Percentiles rank a stretch among this genome's conserved stretches.
These are phyloP conservation scores for Notarius quadriscutis DNA, from an alignment of 2,113 vertebrate species.

Conservation along the genomic window DNA sequence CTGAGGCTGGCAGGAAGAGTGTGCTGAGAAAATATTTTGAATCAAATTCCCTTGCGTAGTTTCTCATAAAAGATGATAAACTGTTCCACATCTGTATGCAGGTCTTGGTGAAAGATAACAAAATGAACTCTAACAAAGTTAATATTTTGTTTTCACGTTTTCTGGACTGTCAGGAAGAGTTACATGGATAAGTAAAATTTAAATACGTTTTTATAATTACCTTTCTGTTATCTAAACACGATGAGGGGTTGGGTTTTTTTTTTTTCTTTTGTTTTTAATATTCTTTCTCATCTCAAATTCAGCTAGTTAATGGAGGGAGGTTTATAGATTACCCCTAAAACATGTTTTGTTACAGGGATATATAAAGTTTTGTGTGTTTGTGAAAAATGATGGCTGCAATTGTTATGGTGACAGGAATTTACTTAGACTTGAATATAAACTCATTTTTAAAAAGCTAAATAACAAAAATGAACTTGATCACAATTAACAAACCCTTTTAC, in stretches of 20 bases:
- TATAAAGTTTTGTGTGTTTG: background rate
- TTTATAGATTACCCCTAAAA: background rate
- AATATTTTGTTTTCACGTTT: background rate
- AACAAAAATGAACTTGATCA: no score
- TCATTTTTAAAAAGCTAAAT: background rate
- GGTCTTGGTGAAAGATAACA: background rate
- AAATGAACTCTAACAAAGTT: no score
- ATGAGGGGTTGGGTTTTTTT: no score
- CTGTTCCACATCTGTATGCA: background rate
- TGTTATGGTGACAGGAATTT: no score
- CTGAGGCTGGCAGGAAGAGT: background rate
- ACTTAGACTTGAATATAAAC: background rate
- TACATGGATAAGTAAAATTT: background rate
- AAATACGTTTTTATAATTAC: no score
- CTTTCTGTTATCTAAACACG: no score
- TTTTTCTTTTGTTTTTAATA: background rate
- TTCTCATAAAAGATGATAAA: background rate
- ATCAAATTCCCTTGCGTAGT: no score
- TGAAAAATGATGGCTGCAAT: no score
- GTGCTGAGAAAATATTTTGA: background rate
- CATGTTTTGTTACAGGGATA: background rate
- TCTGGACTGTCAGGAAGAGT: background rate
- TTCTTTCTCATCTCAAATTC: background rate
- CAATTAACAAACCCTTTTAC: no score
- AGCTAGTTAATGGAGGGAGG: background rate